Evolutionary conservation across 1,140 invertebrate species (phyloP), one percentile per base, ranked within the genome.

Genomic region (Odontomachus brunneus): DNA sequence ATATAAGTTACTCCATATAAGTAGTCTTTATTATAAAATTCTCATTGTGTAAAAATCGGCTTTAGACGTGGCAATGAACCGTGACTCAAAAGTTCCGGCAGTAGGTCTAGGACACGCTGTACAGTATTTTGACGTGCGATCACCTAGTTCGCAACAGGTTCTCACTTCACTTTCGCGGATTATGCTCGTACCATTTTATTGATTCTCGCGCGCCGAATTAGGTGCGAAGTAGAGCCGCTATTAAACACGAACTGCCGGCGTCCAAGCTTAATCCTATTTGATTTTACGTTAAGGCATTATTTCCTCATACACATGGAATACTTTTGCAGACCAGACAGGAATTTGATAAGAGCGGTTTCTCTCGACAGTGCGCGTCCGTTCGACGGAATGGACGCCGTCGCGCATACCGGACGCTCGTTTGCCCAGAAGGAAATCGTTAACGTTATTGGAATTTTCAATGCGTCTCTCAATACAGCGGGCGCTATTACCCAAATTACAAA

Each of bases 361-460:
- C 49, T 38, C 14, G 51, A 63, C 60, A 57, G 24, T 29, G 75
- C 82, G 71, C 33, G 38, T 44, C 12, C 5, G 53, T 55, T 44
- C 51, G 74, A 83, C 24, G 17, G 72, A 66, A 29, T 5, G 29
- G 29, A 82, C 55, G 55, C 73, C 60, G 44, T 67, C 33, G 51
- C 38, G 84, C 80, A 75, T 88, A 81, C 71, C 86, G 62, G 38
- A 49, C 26, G 73, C 71, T 88, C 74, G 83, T 88, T 88, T 88
- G 62, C 88, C 69, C 69, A 26, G 71, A 72, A 76, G 83, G 81
- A 88, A 88, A 88, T 81, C 80, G 76, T 88, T 88, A 85, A 76
- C 69, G 26, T 88, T 83, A 88, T 85, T 81, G 63, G 59, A 84
- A 84, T 87, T 83, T 84, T 38, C 63, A 81, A 86, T 55, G 67